Evolutionary conservation across 2,888 invertebrate species (phyloP).

Genomic region (Cephalotes varians): DNA sequence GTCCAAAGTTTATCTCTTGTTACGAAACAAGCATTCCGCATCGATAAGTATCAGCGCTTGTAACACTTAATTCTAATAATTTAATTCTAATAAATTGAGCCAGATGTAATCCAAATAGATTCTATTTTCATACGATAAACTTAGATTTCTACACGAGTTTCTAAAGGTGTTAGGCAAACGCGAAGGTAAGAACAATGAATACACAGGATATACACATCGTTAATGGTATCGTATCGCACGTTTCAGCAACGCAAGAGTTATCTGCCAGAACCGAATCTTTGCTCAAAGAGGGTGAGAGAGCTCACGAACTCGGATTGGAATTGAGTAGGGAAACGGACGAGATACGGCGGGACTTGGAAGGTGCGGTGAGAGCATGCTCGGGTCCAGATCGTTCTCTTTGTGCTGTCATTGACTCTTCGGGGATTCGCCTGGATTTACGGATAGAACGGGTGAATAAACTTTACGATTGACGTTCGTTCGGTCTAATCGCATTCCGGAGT

Average conservation of each 20-base stretch:
- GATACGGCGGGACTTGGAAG: slow-evolving; percentile 88
- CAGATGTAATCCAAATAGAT: not conserved
- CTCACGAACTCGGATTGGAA: slow-evolving; percentile 87
- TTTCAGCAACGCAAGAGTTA: slow-evolving; percentile 88
- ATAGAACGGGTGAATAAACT: slow-evolving; percentile 88
- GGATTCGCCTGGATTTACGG: slow-evolving; percentile 89
- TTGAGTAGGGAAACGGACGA: slow-evolving; percentile 88
- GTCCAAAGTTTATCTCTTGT: not conserved
- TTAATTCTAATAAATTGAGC: slow-evolving; percentile 7
- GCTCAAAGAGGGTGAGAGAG: slow-evolving; percentile 87
- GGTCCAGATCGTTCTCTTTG: slow-evolving; percentile 91
- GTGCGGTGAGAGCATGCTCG: slow-evolving; percentile 89
- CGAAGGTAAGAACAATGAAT: slow-evolving; percentile 19
- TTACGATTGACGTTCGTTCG: slow-evolving; percentile 37
- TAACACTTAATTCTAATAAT: not conserved
- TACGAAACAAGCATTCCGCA: not conserved
- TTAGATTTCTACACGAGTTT: not conserved
- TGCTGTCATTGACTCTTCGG: slow-evolving; percentile 91
- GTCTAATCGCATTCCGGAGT: not conserved
- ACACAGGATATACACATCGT: not conserved
- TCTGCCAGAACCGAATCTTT: slow-evolving; percentile 88
- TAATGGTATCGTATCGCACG: slow-evolving; percentile 39
- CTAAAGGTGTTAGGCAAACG: not conserved
- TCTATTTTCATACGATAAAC: not conserved
- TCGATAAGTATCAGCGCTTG: not conserved